Conservation (phyloP, 1,140 invertebrate species). For the Idris sp. region DNA sequence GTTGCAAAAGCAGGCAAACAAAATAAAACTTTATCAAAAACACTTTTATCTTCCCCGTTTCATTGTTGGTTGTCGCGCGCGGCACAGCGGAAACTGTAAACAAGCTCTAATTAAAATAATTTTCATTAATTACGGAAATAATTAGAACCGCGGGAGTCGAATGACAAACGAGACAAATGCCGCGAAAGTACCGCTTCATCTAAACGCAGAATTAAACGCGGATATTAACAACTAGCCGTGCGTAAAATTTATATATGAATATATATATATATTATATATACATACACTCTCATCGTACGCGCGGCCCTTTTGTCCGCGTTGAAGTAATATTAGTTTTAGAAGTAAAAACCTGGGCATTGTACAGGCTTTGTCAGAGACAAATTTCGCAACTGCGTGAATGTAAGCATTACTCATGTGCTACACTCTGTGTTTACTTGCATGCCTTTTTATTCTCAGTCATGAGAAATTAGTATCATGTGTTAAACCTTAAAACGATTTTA, state of each 20-base stretch:
- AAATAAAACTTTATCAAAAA: conserved; percentile 22
- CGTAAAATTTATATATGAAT: too few relatives aligned
- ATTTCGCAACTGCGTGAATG: conserved; percentile 55
- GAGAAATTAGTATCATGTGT: conserved; percentile 44
- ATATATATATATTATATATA: too few relatives aligned
- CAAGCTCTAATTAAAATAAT: conserved; percentile 58
- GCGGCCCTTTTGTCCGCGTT: conserved; percentile 29
- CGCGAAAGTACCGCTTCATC: conserved; percentile 34
- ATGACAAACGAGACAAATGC: conserved; percentile 27
- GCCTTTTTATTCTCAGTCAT: conserved; percentile 32
- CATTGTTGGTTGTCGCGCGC: conserved; percentile 12
- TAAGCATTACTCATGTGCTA: conserved; percentile 45
- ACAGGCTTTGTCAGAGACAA: conserved; percentile 58
- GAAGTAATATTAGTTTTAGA: conserved; percentile 58
- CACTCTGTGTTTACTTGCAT: conserved; percentile 32
- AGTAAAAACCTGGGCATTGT: conserved; percentile 58
- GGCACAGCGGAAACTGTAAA: conserved; percentile 26
- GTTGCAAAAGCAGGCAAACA: too few relatives aligned
- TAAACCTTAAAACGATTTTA: conserved; percentile 10
- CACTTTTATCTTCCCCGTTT: conserved; percentile 43
- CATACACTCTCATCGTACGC: conserved; percentile 9
- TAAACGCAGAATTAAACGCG: conserved; percentile 39
- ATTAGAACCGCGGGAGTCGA: conserved; percentile 41
- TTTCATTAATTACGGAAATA: conserved; percentile 54
- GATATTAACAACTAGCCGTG: conserved; percentile 36